Conservation (phyloP, 1,140 invertebrate species). For the Phymorhynchus buccinoides region DNA sequence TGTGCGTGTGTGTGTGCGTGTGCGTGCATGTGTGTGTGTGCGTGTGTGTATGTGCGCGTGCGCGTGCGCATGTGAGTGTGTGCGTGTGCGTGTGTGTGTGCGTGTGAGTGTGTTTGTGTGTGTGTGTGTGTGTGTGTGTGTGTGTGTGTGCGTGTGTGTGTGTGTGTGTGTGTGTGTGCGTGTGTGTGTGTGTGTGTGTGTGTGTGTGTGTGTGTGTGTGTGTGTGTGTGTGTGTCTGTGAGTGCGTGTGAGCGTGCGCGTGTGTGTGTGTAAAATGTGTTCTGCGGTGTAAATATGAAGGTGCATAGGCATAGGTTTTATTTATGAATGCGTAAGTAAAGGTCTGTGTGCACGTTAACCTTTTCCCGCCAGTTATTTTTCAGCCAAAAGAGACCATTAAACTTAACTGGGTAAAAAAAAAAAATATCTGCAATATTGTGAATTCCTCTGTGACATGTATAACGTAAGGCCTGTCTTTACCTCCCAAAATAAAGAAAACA, state of each 20-base stretch:
- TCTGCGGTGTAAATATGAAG: too few relatives aligned
- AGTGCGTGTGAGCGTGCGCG: too few relatives aligned
- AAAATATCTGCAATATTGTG: too few relatives aligned
- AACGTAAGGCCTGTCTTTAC: too few relatives aligned
- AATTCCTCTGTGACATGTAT: too few relatives aligned
- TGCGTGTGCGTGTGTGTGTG: slow-evolving; percentile 22
- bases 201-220: slow-evolving; percentile 5
- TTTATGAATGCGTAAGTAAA: background rate
- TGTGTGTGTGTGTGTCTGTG: background rate
- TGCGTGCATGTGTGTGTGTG: background rate
- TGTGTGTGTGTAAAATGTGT: too few relatives aligned
- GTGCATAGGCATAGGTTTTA: background rate
- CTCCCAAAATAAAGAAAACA: too few relatives aligned
- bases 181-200: background rate
- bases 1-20: background rate
- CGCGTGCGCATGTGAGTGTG: background rate
- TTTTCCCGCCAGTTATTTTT: too few relatives aligned
- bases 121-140: background rate
- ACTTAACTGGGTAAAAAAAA: too few relatives aligned
- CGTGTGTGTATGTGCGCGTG: background rate
- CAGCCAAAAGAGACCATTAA: too few relatives aligned
- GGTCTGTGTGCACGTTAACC: too few relatives aligned
- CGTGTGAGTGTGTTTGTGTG: background rate
- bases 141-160: background rate
- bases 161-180: background rate